These are phyloP conservation scores for Pundamilia nyererei DNA, from an alignment of 2,113 vertebrate species.

Conservation along the genomic window DNA sequence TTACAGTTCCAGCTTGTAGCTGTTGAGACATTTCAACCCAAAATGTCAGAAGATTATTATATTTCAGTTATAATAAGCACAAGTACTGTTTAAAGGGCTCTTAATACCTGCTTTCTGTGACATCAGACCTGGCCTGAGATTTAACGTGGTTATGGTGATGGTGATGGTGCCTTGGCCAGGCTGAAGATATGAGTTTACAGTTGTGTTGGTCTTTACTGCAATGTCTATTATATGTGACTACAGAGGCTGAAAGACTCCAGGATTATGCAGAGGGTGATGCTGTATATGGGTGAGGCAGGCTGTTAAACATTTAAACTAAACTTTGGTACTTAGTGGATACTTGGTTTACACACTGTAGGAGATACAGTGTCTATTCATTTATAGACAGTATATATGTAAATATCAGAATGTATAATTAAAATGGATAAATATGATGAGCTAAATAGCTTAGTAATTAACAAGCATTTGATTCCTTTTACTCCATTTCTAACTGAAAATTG, in stretches of 20 bases:
- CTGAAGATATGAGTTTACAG: neutral
- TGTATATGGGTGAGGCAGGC: neutral
- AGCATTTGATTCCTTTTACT: neutral
- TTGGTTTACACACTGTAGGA: neutral
- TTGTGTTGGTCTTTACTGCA: neutral
- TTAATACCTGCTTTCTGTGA: neutral
- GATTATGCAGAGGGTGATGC: neutral
- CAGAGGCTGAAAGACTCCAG: neutral
- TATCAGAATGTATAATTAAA: neutral
- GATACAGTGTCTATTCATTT: neutral
- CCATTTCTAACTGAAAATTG: neutral
- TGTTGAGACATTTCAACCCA: neutral
- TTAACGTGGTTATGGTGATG: neutral
- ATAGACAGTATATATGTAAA: neutral
- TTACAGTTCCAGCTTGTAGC: neutral
- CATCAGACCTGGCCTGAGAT: neutral
- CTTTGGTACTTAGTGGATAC: neutral
- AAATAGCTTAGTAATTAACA: neutral
- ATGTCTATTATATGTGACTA: neutral
- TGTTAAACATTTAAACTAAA: neutral
- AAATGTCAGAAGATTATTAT: neutral
- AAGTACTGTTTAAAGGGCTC: neutral
- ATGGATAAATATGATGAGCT: neutral
- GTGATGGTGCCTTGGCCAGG: neutral
- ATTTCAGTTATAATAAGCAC: neutral